Conservation (phyloP, 2,113 vertebrate genomes). For the Nothocercus julius region DNA sequence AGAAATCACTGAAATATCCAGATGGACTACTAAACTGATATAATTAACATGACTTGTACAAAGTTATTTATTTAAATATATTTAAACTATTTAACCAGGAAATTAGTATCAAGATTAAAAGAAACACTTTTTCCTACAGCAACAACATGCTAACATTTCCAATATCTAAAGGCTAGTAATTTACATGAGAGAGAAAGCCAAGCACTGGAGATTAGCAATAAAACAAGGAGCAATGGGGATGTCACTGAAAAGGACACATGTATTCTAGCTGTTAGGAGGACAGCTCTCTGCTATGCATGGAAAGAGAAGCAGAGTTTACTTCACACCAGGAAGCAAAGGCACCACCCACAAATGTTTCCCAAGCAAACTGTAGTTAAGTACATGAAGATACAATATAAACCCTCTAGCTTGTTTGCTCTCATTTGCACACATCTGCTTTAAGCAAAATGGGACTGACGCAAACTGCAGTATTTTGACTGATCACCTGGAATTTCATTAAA, state of each 20-base stretch:
- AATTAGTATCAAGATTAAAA: slow-evolving; percentile 53
- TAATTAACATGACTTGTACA: background rate
- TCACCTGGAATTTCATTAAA: fast-evolving
- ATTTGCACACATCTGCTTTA: background rate
- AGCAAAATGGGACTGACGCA: background rate
- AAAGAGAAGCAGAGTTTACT: background rate
- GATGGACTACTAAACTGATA: background rate
- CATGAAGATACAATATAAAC: background rate
- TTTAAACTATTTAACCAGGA: slow-evolving; percentile 56
- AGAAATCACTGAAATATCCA: background rate
- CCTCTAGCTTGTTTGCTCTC: background rate
- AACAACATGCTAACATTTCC: slow-evolving; percentile 22
- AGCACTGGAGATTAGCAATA: background rate
- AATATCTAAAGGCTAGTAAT: slow-evolving; percentile 10
- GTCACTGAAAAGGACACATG: background rate
- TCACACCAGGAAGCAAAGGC: background rate
- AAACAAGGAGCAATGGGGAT: background rate
- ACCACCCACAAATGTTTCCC: background rate
- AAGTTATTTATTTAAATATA: slow-evolving; percentile 51
- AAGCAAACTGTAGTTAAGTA: background rate
- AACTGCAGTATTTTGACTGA: background rate
- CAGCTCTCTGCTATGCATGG: background rate
- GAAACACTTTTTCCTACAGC: slow-evolving; percentile 29
- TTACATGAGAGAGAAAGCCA: slow-evolving; percentile 12
- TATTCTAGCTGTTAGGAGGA: background rate